phyloP scores from a whole-genome alignment of 2,113 vertebrate genomes.

The Nothoprocta pentlandii region DNA sequence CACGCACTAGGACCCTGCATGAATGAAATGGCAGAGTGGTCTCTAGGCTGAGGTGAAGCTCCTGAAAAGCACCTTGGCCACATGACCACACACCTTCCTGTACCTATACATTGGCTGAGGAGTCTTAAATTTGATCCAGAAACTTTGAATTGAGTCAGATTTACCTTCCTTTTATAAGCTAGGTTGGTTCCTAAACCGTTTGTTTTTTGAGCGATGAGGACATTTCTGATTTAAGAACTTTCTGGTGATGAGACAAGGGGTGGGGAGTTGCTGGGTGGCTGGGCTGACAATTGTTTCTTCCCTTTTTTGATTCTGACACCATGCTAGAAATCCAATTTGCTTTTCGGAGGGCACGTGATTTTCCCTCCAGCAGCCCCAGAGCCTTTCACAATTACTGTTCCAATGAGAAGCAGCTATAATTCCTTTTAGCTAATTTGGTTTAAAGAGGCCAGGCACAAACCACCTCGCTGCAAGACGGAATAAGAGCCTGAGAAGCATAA shows the following conservation, averaged over 20 bases:
- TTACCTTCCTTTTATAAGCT: not conserved
- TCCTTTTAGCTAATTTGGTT: not conserved
- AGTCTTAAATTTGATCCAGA: not conserved
- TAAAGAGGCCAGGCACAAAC: not conserved
- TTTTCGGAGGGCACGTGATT: not conserved
- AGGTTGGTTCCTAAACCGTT: not conserved
- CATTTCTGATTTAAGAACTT: not conserved
- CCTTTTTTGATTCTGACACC: not conserved
- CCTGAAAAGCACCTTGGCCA: not conserved
- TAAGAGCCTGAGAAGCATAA: not conserved
- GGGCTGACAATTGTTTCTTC: not conserved
- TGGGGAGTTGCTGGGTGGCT: not conserved
- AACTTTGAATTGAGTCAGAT: not conserved
- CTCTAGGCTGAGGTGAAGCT: not conserved
- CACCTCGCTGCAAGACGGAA: not conserved
- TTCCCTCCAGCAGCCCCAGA: not conserved
- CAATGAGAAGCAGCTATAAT: not conserved
- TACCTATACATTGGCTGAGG: not conserved
- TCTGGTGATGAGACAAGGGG: not conserved
- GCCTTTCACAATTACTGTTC: not conserved
- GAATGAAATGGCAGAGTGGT: not conserved
- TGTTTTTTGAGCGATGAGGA: not conserved
- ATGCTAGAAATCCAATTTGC: not conserved
- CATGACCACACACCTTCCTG: not conserved
- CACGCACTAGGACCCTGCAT: not conserved